A percentile compares a stretch with the other conserved stretches of the same genome.
phyloP scores from a whole-genome alignment of 1,140 invertebrate genomes.

The Phthorimaea operculella region DNA sequence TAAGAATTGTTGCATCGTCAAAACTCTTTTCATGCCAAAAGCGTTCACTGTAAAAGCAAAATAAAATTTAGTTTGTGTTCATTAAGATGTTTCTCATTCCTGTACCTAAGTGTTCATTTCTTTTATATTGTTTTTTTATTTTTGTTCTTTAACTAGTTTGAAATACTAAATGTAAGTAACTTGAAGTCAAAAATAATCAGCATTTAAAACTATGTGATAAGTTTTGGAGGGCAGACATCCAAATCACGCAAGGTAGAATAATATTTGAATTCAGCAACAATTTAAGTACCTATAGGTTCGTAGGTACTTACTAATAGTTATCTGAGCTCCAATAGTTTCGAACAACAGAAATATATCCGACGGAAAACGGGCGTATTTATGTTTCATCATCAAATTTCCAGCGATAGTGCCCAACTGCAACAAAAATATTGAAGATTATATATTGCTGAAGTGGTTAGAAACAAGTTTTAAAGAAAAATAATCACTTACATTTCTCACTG shows the following conservation, averaged over 20 bases:
- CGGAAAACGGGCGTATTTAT: constrained; percentile 76
- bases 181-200: too few species aligned
- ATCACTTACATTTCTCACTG: constrained; percentile 72
- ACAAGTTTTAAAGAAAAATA: neutral
- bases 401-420: constrained; percentile 75
- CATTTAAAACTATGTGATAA: too few species aligned
- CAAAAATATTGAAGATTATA: constrained; percentile 9
- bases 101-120: too few species aligned
- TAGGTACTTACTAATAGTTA: constrained; percentile 62
- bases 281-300: too few species aligned
- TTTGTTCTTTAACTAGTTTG: too few species aligned
- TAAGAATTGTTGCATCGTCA: neutral
- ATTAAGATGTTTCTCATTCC: too few species aligned
- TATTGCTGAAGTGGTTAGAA: neutral
- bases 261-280: too few species aligned
- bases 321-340: constrained; percentile 72
- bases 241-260: too few species aligned
- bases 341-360: constrained; percentile 82
- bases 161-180: too few species aligned
- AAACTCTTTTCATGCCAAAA: neutral
- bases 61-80: too few species aligned
- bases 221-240: too few species aligned
- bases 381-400: constrained; percentile 83
- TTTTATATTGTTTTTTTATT: too few species aligned
- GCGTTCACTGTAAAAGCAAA: neutral